Evolutionary conservation across 1,140 invertebrate species (phyloP).

Genomic region (Formica selysi): DNA sequence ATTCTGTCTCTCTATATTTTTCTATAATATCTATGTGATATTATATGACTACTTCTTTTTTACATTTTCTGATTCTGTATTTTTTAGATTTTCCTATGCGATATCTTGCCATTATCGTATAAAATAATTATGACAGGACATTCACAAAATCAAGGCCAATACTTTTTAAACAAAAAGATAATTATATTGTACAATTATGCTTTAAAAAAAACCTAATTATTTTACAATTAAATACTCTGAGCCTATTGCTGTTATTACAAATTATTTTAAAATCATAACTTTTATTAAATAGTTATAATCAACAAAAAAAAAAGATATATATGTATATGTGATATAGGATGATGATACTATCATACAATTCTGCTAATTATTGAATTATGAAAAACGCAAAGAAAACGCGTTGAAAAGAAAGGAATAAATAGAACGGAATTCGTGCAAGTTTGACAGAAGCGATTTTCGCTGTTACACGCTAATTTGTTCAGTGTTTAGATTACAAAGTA

Average conservation of each 20-base stretch:
- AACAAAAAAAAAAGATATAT: not conserved
- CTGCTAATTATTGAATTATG: not conserved
- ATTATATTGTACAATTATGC: not conserved
- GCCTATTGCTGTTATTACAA: too few relatives aligned
- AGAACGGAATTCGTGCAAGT: not conserved
- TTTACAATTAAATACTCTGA: too few relatives aligned
- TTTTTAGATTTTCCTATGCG: not conserved
- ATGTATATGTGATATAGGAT: not conserved
- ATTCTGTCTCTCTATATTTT: not conserved
- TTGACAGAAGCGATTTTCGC: slow-evolving; percentile 22
- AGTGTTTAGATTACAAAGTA: not conserved
- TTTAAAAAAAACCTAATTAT: not conserved
- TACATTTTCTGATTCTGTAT: not conserved
- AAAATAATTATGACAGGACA: not conserved
- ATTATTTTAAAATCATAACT: not conserved
- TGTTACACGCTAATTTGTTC: slow-evolving; percentile 26
- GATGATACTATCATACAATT: not conserved
- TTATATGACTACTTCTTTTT: not conserved
- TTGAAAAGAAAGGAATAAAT: not conserved
- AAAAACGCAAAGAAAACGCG: not conserved
- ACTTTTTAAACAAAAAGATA: not conserved
- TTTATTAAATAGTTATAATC: not conserved
- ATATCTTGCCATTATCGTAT: not conserved
- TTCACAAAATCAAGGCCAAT: not conserved
- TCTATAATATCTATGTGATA: not conserved